Evolutionary conservation across 1,140 invertebrate genomes (phyloP).

Genomic region (Leptopilina clavipes): DNA sequence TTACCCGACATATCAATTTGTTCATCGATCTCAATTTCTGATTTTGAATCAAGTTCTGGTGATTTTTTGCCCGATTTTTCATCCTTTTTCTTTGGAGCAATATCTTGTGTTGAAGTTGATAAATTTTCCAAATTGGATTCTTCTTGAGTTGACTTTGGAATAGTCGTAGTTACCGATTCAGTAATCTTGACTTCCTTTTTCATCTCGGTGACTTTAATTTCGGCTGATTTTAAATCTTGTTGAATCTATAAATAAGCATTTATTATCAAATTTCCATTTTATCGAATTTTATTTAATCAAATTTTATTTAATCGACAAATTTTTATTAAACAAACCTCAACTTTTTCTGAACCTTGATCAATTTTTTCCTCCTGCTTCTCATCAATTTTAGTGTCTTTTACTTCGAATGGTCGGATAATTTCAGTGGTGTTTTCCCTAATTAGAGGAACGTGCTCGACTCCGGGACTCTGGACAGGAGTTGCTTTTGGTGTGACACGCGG

Average conservation of each 20-base stretch:
- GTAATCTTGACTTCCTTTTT: conserved; percentile 45
- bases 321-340: conserved; percentile 54
- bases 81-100: conserved; percentile 55
- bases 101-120: conserved; percentile 40
- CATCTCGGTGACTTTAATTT: conserved; percentile 43
- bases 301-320: not conserved
- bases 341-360: conserved; percentile 67
- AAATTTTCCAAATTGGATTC: conserved; percentile 57
- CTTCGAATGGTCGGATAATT: conserved; percentile 71
- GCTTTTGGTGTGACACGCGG: conserved; percentile 74
- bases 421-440: conserved; percentile 67
- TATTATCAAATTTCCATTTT: not conserved
- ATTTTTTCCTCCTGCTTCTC: conserved; percentile 71
- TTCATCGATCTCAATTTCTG: conserved; percentile 63
- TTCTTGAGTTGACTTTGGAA: conserved; percentile 58
- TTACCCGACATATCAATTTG: conserved; percentile 71
- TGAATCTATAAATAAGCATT: conserved; percentile 14
- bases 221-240: conserved; percentile 44
- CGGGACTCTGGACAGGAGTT: conserved; percentile 77
- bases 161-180: conserved; percentile 45
- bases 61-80: conserved; percentile 60
- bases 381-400: conserved; percentile 56
- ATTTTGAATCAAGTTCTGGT: conserved; percentile 56
- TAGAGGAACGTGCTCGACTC: conserved; percentile 70
- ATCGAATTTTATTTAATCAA: not conserved